These are phyloP conservation scores for Elanus axillaris DNA, from an alignment of 2,113 vertebrate genomes.

Conservation along the genomic window DNA sequence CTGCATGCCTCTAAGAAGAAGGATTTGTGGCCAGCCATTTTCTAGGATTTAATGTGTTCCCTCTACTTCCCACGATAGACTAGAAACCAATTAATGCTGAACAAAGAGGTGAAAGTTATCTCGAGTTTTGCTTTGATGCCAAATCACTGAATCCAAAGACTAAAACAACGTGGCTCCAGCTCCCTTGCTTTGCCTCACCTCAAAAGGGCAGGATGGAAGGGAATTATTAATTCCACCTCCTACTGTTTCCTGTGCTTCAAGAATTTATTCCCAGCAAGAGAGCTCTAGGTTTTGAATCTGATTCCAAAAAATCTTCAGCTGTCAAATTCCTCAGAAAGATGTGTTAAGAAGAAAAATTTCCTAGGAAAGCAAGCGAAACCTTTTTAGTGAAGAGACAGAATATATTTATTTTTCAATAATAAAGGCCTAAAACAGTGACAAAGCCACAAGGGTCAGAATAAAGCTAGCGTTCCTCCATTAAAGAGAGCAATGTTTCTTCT, in stretches of 20 bases:
- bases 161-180: neutral
- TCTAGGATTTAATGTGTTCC: neutral
- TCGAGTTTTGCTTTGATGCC: neutral
- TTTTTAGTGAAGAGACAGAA: neutral
- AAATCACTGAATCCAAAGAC: neutral
- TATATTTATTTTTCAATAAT: neutral
- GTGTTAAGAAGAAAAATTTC: neutral
- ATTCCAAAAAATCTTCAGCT: neutral
- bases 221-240: slow-evolving; percentile 31
- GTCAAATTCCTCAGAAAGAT: neutral
- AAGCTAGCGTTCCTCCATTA: neutral
- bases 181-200: neutral
- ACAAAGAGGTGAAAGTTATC: neutral
- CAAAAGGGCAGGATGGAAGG: neutral
- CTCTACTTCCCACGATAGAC: rapidly evolving
- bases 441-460: neutral
- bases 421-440: neutral
- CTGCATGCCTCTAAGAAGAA: rapidly evolving
- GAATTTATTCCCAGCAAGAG: neutral
- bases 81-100: neutral
- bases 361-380: neutral
- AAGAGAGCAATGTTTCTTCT: neutral
- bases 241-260: neutral
- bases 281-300: neutral
- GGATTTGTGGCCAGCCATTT: neutral